Percentiles rank a stretch among this genome's conserved stretches.
Evolutionary conservation across 1,140 invertebrate genomes (phyloP).

Genomic region (Calephelis nemesis): DNA sequence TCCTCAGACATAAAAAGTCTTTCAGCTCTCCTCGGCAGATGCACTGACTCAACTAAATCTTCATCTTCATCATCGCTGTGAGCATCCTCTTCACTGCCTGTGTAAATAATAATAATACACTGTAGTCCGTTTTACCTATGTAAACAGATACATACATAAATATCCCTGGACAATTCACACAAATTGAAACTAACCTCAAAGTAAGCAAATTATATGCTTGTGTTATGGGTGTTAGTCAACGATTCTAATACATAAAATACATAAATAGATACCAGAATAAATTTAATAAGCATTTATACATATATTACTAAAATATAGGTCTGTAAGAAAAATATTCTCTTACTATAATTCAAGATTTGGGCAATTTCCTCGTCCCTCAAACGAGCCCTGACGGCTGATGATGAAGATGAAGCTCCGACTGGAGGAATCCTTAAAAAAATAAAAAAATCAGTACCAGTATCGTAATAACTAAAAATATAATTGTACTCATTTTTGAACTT

Average conservation of each 20-base stretch:
- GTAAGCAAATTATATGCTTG: no score
- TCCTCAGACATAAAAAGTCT: conserved; percentile 18
- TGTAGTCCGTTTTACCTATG: conserved; percentile 13
- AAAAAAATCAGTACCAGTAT: conserved; percentile 6
- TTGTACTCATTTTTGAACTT: conserved; percentile 12
- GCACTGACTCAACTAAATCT: conserved; percentile 10
- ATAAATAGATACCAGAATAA: no score
- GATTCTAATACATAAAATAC: no score
- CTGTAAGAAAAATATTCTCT: no score
- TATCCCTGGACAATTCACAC: no score
- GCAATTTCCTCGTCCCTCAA: conserved; percentile 18
- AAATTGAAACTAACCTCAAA: no score
- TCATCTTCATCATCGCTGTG: conserved; percentile 24
- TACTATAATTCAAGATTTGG: background rate
- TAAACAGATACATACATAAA: background rate
- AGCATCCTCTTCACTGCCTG: conserved; percentile 24
- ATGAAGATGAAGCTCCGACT: conserved; percentile 4
- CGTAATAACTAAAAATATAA: conserved; percentile 14
- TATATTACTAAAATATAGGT: conserved; percentile 2
- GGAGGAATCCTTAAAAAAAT: conserved; percentile 7
- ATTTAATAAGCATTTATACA: background rate
- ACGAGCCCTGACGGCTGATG: conserved; percentile 14
- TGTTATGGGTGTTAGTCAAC: no score
- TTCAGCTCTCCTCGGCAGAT: conserved; percentile 13
- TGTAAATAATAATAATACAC: conserved; percentile 19